Evolutionary conservation across 2,797 vertebrate genomes (phyloP).

Genomic region (Pseudocheirus occidentalis): DNA sequence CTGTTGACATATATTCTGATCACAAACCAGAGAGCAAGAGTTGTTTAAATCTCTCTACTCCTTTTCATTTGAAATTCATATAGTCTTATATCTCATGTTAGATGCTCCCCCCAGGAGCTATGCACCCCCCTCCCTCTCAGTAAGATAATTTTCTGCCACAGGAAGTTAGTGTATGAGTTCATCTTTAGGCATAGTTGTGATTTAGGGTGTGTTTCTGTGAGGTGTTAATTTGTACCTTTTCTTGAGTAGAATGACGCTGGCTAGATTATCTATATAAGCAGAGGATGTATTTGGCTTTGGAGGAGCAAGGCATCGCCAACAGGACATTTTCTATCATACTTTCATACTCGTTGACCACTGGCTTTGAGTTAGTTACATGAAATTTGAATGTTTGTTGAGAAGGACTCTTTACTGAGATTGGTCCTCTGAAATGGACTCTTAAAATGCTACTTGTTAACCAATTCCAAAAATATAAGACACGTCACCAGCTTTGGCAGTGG

Average conservation of each 20-base stretch:
- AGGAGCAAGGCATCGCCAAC: neutral
- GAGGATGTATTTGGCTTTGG: neutral
- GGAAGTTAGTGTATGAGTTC: neutral
- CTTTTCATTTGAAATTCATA: constrained; percentile 28
- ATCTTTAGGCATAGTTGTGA: constrained; percentile 15
- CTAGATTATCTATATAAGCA: constrained; percentile 25
- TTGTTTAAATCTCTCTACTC: neutral
- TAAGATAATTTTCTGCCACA: neutral
- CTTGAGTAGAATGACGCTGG: constrained; percentile 48
- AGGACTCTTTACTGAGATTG: constrained; percentile 45
- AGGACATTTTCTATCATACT: constrained; percentile 15
- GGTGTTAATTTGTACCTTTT: constrained; percentile 10
- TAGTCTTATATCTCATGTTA: constrained; percentile 33
- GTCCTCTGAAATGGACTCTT: constrained; percentile 34
- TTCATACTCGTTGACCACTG: constrained; percentile 33
- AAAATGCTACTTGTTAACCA: constrained; percentile 49
- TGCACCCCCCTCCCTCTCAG: neutral
- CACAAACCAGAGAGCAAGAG: neutral
- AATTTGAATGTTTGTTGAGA: constrained; percentile 60
- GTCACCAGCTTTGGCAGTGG: constrained; percentile 59
- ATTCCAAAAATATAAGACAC: constrained; percentile 68
- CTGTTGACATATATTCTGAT: neutral
- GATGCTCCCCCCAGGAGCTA: neutral
- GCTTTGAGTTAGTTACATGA: constrained; percentile 14
- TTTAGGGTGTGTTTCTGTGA: constrained; percentile 49